Evolutionary conservation across 2,797 vertebrate genomes (phyloP), one percentile per base, ranked within the genome.

Genomic region (Liparis tanakae): DNA sequence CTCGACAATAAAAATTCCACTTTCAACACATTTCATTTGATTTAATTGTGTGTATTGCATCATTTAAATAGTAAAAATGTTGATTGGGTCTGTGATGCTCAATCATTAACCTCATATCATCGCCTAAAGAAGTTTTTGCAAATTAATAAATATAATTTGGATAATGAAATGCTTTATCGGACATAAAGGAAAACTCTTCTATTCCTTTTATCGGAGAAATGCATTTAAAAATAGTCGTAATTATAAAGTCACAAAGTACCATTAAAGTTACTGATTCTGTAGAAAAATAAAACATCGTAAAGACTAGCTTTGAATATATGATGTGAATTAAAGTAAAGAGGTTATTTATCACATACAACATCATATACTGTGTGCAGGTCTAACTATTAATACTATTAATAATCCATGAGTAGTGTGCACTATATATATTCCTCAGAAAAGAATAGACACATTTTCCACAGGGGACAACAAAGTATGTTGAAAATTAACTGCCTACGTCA

Each of bases 1-100:
- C 25, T 60, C 2, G 36, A 13, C 67, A 79, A 83, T 81, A 73
- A 0, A 6, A 4, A 44, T 48, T 50, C 44, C 43, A 61, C 57
- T 30, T 41, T 25, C 30, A 44, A 44, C 15, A 41, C 22, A 44
- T 14, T 4, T 6, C n/a, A 10, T 76, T 39, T 7, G 17, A 69
- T 61, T 57, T 7, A 5, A 63, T 41, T 70, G 43, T 56, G 14
- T 64, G 12, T 69, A 12, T 55, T 55, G 54, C 50, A 5, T 39
- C 10, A 69, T 62, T 53, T 50, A 4, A 61, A 65, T 56, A 41
- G 4, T 63, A 64, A 2, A 13, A 9, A 25, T 9, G 39, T 20
- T 60, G 9, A 54, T 57, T 33, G 30, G 20, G 48, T 57, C 34
- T 17, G 3, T 59, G 18, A 37, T 73, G 7, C 1, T 50, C 15